These are phyloP conservation scores for Eumaeus atala DNA, from an alignment of 1,140 invertebrate species.

Conservation along the genomic window DNA sequence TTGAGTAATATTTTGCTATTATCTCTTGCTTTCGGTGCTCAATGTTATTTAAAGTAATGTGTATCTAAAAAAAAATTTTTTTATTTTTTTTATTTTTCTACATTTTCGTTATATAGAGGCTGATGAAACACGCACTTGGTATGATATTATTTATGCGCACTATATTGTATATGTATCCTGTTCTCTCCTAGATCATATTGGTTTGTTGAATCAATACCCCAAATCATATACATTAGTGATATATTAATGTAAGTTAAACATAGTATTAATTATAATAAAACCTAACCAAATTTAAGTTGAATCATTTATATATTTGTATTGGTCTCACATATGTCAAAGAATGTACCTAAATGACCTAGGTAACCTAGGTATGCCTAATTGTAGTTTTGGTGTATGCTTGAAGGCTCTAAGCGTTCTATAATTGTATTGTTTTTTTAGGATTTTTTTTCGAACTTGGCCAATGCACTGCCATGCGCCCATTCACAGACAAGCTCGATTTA, in stretches of 20 bases:
- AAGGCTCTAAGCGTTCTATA: conserved; percentile 16
- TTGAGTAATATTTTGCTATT: too few relatives aligned
- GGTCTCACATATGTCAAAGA: conserved; percentile 66
- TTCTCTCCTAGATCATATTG: too few relatives aligned
- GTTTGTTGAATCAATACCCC: background rate
- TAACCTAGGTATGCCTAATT: background rate
- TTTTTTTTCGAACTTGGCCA: conserved; percentile 20
- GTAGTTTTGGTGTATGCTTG: background rate
- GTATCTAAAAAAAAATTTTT: too few relatives aligned
- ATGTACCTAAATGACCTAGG: conserved; percentile 33
- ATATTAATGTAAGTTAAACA: conserved; percentile 46
- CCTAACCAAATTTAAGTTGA: conserved; percentile 61
- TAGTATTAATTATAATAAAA: conserved; percentile 39
- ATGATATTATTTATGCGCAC: too few relatives aligned
- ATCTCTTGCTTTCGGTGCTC: too few relatives aligned
- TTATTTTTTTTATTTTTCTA: too few relatives aligned
- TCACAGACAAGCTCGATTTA: too few relatives aligned
- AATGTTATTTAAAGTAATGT: too few relatives aligned
- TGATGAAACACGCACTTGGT: too few relatives aligned
- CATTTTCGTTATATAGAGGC: too few relatives aligned
- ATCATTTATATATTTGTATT: conserved; percentile 48
- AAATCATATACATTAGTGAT: conserved; percentile 37
- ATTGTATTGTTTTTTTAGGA: conserved; percentile 21
- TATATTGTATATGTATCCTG: too few relatives aligned
- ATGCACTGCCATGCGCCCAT: conserved; percentile 19